phyloP scores from a whole-genome alignment of 2,888 invertebrate genomes.

The Chrysina gloriosa region DNA sequence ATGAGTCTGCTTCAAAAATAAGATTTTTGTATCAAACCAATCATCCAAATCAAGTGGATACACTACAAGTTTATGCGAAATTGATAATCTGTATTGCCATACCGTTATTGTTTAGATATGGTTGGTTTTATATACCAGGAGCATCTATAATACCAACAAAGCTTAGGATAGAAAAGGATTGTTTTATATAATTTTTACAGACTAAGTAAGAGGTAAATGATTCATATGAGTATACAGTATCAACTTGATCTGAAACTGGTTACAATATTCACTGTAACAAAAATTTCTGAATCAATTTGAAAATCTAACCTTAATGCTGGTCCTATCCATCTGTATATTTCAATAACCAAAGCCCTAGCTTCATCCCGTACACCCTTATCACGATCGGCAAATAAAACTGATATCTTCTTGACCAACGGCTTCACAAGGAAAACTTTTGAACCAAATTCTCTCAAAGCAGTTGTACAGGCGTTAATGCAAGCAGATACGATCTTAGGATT shows the following conservation, averaged over 20 bases:
- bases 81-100: too few relatives aligned
- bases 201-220: not conserved
- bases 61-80: too few relatives aligned
- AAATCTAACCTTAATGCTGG: conserved; percentile 57
- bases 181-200: too few relatives aligned
- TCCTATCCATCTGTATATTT: conserved; percentile 82
- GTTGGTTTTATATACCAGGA: too few relatives aligned
- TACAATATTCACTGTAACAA: not conserved
- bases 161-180: too few relatives aligned
- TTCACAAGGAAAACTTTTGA: conserved; percentile 91
- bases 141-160: too few relatives aligned
- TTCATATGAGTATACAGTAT: not conserved
- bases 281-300: not conserved
- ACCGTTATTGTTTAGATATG: too few relatives aligned
- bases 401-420: conserved; percentile 88
- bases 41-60: too few relatives aligned
- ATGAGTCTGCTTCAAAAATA: too few relatives aligned
- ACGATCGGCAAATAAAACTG: conserved; percentile 86
- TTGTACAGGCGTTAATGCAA: conserved; percentile 80
- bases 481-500: conserved; percentile 95
- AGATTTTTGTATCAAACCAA: too few relatives aligned
- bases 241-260: not conserved
- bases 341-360: conserved; percentile 89
- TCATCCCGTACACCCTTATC: conserved; percentile 94
- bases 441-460: conserved; percentile 89